phyloP scores from a whole-genome alignment of 2,113 vertebrate genomes.

The Sphyrna mokarran region DNA sequence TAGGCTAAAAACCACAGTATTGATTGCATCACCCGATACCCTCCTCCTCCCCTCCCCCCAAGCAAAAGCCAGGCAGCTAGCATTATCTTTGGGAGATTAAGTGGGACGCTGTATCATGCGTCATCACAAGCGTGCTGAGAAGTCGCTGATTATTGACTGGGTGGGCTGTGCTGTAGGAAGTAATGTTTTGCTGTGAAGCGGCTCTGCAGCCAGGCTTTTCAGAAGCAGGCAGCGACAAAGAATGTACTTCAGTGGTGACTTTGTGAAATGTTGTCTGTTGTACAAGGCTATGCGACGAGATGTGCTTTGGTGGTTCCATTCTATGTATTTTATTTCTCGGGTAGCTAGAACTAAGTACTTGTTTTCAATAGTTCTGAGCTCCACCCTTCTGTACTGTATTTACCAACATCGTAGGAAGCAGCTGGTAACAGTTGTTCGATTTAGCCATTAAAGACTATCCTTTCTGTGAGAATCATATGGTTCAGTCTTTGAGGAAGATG shows the following conservation, averaged over 20 bases:
- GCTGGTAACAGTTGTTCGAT: constrained; percentile 24
- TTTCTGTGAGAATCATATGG: background rate
- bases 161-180: constrained; percentile 27
- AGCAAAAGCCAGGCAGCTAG: constrained; percentile 40
- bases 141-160: constrained; percentile 40
- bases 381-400: constrained; percentile 41
- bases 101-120: constrained; percentile 39
- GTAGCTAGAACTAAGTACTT: constrained; percentile 43
- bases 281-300: constrained; percentile 40
- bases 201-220: constrained; percentile 33
- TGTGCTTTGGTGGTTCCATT: constrained; percentile 36
- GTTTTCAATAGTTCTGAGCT: constrained; percentile 40
- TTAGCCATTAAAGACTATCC: background rate
- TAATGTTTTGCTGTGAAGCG: constrained; percentile 28
- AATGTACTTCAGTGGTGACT: constrained; percentile 27
- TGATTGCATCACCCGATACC: constrained; percentile 46
- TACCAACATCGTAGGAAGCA: constrained; percentile 36
- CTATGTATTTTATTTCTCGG: constrained; percentile 38
- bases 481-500: background rate
- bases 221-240: background rate
- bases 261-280: constrained; percentile 33
- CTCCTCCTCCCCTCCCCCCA: background rate
- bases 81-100: constrained; percentile 42
- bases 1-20: background rate
- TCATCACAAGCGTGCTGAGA: constrained; percentile 40